Base-by-base conservation (phyloP, 2,113 vertebrate species). In the Bos javanicus region DNA sequence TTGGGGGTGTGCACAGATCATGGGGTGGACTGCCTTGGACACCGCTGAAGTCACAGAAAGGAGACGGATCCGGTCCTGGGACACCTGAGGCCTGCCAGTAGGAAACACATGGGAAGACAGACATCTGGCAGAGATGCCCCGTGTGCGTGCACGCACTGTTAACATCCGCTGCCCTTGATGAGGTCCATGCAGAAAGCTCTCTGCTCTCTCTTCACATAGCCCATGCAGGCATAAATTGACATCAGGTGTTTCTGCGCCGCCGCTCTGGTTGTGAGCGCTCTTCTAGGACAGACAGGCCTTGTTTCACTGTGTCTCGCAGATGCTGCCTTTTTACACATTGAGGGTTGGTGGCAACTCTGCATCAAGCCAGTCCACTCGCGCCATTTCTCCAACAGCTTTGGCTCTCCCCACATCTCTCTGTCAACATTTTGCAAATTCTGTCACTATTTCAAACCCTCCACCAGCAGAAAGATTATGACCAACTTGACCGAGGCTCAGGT, bases 1-100 rank as follows among this genome's bases (percentile, higher is more conserved):
- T 16, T 21, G 48, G 80, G 25, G 12, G 26, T 1, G 14, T 5
- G 2, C 19, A 0, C 8, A 1, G 25, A 10, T 30, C 48, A 2
- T 0, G 7, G 23, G 33, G 2, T 10, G 5, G 81, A 33, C 43
- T 1, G 33, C 5, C 2, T 17, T 0, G 0, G 52, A 28, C 6
- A 1, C n/a, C 4, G 10, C 56, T 12, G 39, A 56, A 56, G n/a
- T 23, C 12, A 28, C 54, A 3, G 15, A 30, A 92, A 89, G 95
- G 95, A 91, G 97, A 91, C 56, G 59, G 78, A 64, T 95, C 81
- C 64, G 86, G 96, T 97, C 93, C 82, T 26, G 2, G 5, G 96
- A 93, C 67, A 94, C 76, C 92, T 87, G 82, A 86, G 85, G 54
- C 7, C 46, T n/a, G 57, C 52, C 12, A 2, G 15, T 33, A 23